A percentile compares a stretch with the other conserved stretches of the same genome.
Conservation (phyloP, 2,888 invertebrate species). For the Megamerina dolium region DNA sequence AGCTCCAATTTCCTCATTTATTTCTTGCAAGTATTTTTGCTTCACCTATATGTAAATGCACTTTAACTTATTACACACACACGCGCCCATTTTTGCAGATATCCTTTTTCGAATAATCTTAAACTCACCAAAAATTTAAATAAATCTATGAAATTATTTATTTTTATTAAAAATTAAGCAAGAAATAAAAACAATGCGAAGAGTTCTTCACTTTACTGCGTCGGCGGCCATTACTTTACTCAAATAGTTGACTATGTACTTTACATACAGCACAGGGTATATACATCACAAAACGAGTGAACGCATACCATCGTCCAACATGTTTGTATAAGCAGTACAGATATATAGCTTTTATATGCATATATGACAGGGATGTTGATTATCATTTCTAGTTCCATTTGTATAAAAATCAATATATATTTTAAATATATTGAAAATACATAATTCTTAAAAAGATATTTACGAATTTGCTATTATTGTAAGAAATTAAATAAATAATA, state of each 20-base stretch:
- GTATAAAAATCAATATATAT: too few species aligned
- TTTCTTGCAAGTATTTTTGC: not conserved
- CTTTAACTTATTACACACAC: too few species aligned
- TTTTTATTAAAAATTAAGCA: conserved; percentile 31
- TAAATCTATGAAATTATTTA: conserved; percentile 18
- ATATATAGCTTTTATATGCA: not conserved
- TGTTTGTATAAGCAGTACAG: not conserved
- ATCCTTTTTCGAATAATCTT: not conserved
- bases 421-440: too few species aligned
- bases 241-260: too few species aligned
- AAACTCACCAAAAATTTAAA: conserved; percentile 12
- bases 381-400: too few species aligned
- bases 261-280: not conserved
- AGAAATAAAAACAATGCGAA: conserved; percentile 36
- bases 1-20: not conserved
- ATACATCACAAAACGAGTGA: not conserved
- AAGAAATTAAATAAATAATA: too few species aligned
- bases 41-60: not conserved
- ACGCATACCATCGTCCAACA: not conserved
- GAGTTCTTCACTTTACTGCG: conserved; percentile 24
- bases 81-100: not conserved
- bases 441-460: too few species aligned
- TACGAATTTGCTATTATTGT: too few species aligned
- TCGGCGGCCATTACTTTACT: conserved; percentile 29
- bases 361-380: not conserved